A percentile compares a stretch with the other conserved stretches of the same genome.
Conservation (phyloP, 2,797 vertebrate genomes). For the Cheirogaleus major region DNA sequence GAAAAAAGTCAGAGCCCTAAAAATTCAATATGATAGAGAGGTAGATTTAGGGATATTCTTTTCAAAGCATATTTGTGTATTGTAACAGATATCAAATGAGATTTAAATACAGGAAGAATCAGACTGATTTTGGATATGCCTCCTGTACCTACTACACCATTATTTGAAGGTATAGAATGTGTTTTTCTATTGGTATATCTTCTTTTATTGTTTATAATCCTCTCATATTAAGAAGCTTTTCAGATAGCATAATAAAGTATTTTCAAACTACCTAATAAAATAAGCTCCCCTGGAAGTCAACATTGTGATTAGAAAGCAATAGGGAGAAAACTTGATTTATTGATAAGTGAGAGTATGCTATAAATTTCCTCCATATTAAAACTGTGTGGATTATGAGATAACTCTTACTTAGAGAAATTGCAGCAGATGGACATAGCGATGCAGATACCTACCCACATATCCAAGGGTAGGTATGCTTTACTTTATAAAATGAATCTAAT, state of each 20-base stretch:
- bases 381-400: neutral
- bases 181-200: neutral
- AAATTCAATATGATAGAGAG: neutral
- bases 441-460: neutral
- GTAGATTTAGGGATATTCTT: neutral
- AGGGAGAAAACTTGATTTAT: conserved; percentile 44
- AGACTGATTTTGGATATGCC: neutral
- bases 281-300: neutral
- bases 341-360: neutral
- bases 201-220: conserved; percentile 27
- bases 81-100: neutral
- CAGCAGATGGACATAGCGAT: neutral
- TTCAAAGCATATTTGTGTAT: neutral
- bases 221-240: conserved; percentile 33
- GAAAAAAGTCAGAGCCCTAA: neutral
- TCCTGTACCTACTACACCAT: neutral
- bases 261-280: conserved; percentile 70
- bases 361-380: conserved; percentile 20
- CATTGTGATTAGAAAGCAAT: conserved; percentile 61
- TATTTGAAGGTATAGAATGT: neutral
- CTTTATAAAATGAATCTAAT: neutral
- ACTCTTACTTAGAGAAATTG: conserved; percentile 21
- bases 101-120: neutral
- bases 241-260: conserved; percentile 17
- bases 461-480: neutral